Evolutionary conservation across 1,140 invertebrate genomes (phyloP).

Genomic region (Trichoplusia ni): DNA sequence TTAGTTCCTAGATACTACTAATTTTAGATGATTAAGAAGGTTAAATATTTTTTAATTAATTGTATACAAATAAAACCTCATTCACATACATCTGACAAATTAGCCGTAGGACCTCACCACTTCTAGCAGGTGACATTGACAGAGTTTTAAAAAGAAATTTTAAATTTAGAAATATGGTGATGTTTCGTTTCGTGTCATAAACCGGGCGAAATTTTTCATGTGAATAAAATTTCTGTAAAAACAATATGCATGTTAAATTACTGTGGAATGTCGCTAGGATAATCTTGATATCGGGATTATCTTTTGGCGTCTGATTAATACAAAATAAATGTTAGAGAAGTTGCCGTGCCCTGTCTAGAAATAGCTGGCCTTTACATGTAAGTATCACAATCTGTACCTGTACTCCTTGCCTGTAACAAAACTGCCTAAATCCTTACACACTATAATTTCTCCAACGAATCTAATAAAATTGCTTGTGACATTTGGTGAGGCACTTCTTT

Average conservation of each 20-base stretch:
- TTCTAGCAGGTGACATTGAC: background rate
- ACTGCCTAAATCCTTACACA: too few species aligned
- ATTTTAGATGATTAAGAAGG: too few species aligned
- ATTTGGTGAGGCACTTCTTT: background rate
- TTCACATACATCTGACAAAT: too few species aligned
- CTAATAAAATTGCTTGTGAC: too few species aligned
- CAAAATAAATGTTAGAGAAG: conserved; percentile 11
- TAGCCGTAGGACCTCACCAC: background rate
- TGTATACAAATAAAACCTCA: too few species aligned
- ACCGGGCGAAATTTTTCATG: conserved; percentile 23
- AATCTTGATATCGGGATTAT: conserved; percentile 62
- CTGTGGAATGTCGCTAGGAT: conserved; percentile 67
- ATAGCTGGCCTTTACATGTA: conserved; percentile 20
- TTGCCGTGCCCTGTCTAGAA: background rate
- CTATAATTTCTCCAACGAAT: background rate
- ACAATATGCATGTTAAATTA: conserved; percentile 68
- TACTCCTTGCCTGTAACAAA: background rate
- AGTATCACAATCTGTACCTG: background rate
- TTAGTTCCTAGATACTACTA: too few species aligned
- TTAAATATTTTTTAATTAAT: too few species aligned
- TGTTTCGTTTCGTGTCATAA: conserved; percentile 27
- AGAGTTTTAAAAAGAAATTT: conserved; percentile 44
- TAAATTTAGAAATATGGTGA: conserved; percentile 57
- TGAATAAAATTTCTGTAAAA: conserved; percentile 36
- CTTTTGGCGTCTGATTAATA: conserved; percentile 51